Evolutionary conservation across 2,888 invertebrate species (phyloP), one percentile per base, ranked within the genome.

Genomic region (Heliconius ismenius): DNA sequence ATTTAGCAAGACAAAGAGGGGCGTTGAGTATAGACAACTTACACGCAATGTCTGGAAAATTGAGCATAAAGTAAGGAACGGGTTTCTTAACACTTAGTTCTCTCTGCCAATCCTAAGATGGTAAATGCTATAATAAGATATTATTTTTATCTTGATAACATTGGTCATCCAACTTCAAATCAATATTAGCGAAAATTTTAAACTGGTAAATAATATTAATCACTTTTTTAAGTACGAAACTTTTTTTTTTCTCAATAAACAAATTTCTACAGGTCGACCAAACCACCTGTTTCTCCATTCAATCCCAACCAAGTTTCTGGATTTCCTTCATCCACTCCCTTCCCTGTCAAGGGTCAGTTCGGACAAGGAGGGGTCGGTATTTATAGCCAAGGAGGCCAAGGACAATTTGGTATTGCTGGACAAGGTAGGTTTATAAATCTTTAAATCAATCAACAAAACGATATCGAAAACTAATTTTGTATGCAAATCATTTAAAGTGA

Each of bases 251-350:
- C 7, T 54, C 21, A 36, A 10, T 49, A 54, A 62, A 21, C 18
- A 68, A 78, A 78, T 68, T n/a, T 64, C 78, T 82, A 81, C 77
- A 81, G 78, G 36, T 81, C 85, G 39, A 76, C 84, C 4, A 86
- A 85, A 75, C 87, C 91, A 0, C 87, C 85, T 0, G 74, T 80
- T 0, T 84, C 88, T 1, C 82, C 87, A 0, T 86, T 82, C 76
- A 87, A 86, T 18, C 89, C 90, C 11, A 67, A 43, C 86, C 88
- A 15, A 87, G 89, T 4, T 89, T 82, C 84, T 84, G 87, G 1
- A 73, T 84, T 36, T 67, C 54, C 76, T 54, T 76, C 79, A 21
- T 49, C 76, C 6, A 70, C 78, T 65, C 77, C 79, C 54, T 75
- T 74, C 28, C 62, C 85, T 83, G 77, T 86, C 87, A 76, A 74